Conservation (phyloP, 2,888 invertebrate genomes). For the Neoascia interrupta region DNA sequence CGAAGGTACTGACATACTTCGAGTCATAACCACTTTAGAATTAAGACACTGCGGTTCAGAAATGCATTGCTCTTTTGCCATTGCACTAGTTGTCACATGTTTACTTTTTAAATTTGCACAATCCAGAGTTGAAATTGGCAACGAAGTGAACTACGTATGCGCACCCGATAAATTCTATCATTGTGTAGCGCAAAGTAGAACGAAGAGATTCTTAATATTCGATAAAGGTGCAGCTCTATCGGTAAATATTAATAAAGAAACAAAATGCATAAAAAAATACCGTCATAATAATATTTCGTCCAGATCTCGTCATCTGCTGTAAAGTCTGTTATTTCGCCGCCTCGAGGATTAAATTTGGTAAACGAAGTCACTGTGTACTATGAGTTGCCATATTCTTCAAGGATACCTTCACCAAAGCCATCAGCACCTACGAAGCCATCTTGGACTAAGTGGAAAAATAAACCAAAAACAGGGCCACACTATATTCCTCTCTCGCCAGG, state of each 20-base stretch:
- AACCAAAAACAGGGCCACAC: not conserved
- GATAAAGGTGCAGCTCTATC: conserved; percentile 74
- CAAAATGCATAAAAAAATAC: not conserved
- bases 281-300: conserved; percentile 54
- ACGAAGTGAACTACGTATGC: not conserved
- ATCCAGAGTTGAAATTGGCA: too few species aligned
- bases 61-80: too few species aligned
- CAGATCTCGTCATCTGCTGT: conserved; percentile 70
- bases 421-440: conserved; percentile 20
- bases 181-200: conserved; percentile 70
- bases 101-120: too few species aligned
- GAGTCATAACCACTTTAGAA: too few species aligned
- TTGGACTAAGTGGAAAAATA: not conserved
- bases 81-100: too few species aligned
- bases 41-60: too few species aligned
- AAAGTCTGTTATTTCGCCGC: conserved; percentile 74
- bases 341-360: conserved; percentile 73
- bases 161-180: not conserved
- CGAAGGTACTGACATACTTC: too few species aligned
- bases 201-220: conserved; percentile 75
- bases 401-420: conserved; percentile 18
- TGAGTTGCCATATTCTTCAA: conserved; percentile 73
- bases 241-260: conserved; percentile 70
- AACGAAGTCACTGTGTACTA: conserved; percentile 74
- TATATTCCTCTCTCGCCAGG: not conserved